Percentiles rank a stretch among this genome's conserved stretches.
These are phyloP conservation scores for Hemicentrotus pulcherrimus DNA, from an alignment of 35 echinoderm and acorn worm species.

Conservation along the genomic window DNA sequence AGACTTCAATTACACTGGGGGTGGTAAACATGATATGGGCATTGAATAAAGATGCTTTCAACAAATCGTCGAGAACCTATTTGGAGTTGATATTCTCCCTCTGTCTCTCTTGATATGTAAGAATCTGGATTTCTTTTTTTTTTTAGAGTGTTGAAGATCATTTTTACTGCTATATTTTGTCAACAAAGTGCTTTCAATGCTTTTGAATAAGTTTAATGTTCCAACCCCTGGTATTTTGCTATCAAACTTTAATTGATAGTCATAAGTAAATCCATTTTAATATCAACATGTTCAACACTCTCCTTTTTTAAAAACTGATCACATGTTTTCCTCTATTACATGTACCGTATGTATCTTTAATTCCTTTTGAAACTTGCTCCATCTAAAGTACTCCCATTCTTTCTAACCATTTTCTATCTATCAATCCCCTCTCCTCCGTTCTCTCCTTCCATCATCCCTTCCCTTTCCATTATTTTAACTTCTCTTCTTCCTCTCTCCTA, in stretches of 20 bases:
- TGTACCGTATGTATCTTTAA: background rate
- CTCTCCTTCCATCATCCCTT: background rate
- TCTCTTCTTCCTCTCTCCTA: background rate
- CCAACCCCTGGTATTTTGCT: background rate
- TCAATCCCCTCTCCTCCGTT: background rate
- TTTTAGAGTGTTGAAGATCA: background rate
- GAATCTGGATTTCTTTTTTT: background rate
- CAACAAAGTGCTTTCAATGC: background rate
- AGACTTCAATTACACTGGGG: background rate
- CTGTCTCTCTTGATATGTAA: background rate
- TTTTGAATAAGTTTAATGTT: background rate
- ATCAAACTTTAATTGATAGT: background rate
- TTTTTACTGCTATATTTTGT: background rate
- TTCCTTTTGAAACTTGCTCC: too few relatives aligned
- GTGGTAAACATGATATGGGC: background rate
- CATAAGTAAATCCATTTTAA: background rate
- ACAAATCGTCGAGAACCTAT: background rate
- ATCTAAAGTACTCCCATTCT: too few relatives aligned
- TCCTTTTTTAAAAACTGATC: too few relatives aligned
- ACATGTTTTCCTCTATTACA: background rate
- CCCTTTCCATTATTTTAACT: background rate
- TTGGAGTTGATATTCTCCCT: background rate
- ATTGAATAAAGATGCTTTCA: constrained; percentile 6
- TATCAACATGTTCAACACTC: background rate
- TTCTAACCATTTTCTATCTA: too few relatives aligned